A percentile compares a stretch with the other conserved stretches of the same genome.
These are phyloP conservation scores for Sinocyclocheilus rhinocerous DNA, from an alignment of 2,113 vertebrate genomes.

Conservation along the genomic window DNA sequence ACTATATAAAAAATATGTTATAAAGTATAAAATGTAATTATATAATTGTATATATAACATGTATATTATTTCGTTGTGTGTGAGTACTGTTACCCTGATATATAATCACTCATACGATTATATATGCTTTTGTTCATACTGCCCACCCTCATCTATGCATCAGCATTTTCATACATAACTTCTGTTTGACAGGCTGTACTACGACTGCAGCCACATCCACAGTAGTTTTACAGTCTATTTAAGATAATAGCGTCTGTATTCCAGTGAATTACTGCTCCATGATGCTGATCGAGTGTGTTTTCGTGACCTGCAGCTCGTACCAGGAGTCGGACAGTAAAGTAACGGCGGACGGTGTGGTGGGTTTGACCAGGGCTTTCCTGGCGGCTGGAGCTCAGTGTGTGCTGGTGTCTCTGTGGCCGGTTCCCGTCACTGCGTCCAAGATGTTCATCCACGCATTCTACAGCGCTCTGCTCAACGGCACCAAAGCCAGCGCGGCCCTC, in stretches of 20 bases:
- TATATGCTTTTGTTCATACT: background rate
- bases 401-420: conserved; percentile 90
- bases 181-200: background rate
- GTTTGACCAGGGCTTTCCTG: conserved; percentile 89
- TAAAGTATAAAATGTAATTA: no score
- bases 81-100: background rate
- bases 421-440: conserved; percentile 88
- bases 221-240: conserved; percentile 30
- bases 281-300: background rate
- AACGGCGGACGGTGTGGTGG: conserved; percentile 88
- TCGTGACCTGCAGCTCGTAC: conserved; percentile 72
- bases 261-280: background rate
- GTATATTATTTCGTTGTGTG: no score
- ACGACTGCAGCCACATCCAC: background rate
- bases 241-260: conserved; percentile 13
- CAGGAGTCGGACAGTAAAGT: conserved; percentile 87
- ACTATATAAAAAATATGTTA: no score
- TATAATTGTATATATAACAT: no score
- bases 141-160: background rate
- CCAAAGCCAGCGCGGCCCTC: conserved; percentile 87
- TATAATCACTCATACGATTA: background rate
- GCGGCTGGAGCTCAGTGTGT: conserved; percentile 92
- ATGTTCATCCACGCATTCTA: conserved; percentile 91
- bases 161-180: background rate
- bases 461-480: conserved; percentile 85